Evolutionary conservation across 2,797 vertebrate genomes (phyloP).

Genomic region (Leucoraja ocellata): DNA sequence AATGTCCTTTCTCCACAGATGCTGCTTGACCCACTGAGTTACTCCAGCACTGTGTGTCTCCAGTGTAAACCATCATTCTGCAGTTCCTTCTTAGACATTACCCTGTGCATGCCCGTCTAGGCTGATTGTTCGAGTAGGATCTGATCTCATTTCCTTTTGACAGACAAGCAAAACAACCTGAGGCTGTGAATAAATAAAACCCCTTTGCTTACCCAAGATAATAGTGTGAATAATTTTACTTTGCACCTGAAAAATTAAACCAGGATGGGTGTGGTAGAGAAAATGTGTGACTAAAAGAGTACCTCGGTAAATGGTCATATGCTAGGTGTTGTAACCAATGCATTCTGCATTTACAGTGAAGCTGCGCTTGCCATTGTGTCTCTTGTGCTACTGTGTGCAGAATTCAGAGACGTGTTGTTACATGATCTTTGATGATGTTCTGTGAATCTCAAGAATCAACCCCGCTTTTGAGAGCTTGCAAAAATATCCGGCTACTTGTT

Average conservation of each 20-base stretch:
- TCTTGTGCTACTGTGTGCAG: not conserved
- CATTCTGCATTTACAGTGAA: not conserved
- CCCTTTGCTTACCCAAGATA: not conserved
- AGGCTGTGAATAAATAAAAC: not conserved
- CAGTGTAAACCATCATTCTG: no score
- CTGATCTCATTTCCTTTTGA: not conserved
- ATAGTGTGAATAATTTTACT: not conserved
- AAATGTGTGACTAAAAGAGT: not conserved
- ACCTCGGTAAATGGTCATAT: not conserved
- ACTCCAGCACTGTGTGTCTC: no score
- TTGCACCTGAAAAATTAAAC: not conserved
- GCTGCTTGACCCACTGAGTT: no score
- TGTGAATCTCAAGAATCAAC: no score
- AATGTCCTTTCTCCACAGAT: no score
- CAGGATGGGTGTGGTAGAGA: no score
- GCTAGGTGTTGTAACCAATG: not conserved
- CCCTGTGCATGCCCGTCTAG: no score
- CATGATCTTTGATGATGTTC: not conserved
- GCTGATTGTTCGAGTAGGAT: no score
- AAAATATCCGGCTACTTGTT: not conserved
- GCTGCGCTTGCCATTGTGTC: not conserved
- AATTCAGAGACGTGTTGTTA: not conserved
- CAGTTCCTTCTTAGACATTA: no score
- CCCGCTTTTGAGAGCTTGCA: no score
- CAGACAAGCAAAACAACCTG: not conserved